Evolutionary conservation across 2,888 invertebrate genomes (phyloP).

Genomic region (Oeneis ivallda): DNA sequence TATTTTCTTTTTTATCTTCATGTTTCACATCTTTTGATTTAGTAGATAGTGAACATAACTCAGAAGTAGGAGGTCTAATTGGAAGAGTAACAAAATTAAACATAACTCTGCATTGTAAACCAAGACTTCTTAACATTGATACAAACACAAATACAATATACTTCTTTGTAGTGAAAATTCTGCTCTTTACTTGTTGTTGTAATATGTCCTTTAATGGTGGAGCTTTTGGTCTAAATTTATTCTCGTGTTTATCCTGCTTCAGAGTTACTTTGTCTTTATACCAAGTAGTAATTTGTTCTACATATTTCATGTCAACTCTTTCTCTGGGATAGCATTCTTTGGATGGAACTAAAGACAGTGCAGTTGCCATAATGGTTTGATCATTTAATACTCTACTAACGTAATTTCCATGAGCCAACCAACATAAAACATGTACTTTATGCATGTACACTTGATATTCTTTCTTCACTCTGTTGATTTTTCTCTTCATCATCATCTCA

Average conservation of each 20-base stretch:
- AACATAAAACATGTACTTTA: conserved; percentile 92
- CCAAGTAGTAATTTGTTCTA: conserved; percentile 90
- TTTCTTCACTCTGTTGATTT: conserved; percentile 89
- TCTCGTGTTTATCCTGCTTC: conserved; percentile 80
- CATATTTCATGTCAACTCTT: conserved; percentile 86
- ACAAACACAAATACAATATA: conserved; percentile 89
- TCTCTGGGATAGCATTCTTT: conserved; percentile 89
- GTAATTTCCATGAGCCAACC: conserved; percentile 90
- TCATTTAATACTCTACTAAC: conserved; percentile 86
- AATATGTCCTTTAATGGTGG: conserved; percentile 74
- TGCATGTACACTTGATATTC: conserved; percentile 91
- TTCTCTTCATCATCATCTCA: conserved; percentile 87
- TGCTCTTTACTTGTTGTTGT: conserved; percentile 81
- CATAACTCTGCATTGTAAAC: conserved; percentile 90
- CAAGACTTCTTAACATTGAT: conserved; percentile 88
- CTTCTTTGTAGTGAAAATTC: conserved; percentile 83
- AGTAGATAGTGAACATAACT: conserved; percentile 83
- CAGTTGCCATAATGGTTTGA: conserved; percentile 84
- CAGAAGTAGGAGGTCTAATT: conserved; percentile 84
- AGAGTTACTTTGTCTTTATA: conserved; percentile 84
- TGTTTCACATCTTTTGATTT: conserved; percentile 57
- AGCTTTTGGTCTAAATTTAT: conserved; percentile 72
- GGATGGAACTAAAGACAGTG: conserved; percentile 88
- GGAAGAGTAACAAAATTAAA: conserved; percentile 90
- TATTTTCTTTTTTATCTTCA: conserved; percentile 39